Percentiles rank a stretch among this genome's conserved stretches.
These are phyloP conservation scores for Chaetophractus vellerosus DNA, from an alignment of 2,797 vertebrate genomes.

Conservation along the genomic window DNA sequence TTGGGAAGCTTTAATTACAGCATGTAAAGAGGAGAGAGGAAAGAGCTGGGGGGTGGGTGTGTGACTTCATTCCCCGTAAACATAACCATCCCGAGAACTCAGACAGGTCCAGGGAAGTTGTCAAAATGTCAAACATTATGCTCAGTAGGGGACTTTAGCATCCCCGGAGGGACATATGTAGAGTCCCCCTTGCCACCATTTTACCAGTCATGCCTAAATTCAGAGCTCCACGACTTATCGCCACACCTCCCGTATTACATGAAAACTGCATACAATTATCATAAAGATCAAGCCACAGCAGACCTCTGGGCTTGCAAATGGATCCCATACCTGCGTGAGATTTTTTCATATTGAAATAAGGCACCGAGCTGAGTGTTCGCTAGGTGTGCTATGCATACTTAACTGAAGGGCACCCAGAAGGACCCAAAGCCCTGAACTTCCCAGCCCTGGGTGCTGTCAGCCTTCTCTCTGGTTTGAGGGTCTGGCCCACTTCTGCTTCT, in stretches of 20 bases:
- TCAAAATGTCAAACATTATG: not conserved
- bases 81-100: not conserved
- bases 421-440: not conserved
- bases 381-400: accelerated
- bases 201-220: not conserved
- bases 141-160: not conserved
- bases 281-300: not conserved
- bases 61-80: not conserved
- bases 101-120: not conserved
- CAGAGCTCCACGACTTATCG: not conserved
- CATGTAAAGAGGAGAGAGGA: accelerated
- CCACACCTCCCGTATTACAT: not conserved
- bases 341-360: not conserved
- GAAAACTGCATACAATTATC: not conserved
- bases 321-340: not conserved
- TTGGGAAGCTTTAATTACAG: conserved; percentile 55
- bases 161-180: accelerated
- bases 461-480: not conserved
- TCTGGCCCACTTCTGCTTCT: not conserved
- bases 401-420: not conserved
- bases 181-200: not conserved
- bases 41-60: not conserved
- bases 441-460: too few species aligned
- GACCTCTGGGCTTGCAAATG: not conserved
- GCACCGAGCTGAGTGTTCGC: too few species aligned